Conservation (phyloP, 2,888 invertebrate species). For the Dermolepida albohirtum region DNA sequence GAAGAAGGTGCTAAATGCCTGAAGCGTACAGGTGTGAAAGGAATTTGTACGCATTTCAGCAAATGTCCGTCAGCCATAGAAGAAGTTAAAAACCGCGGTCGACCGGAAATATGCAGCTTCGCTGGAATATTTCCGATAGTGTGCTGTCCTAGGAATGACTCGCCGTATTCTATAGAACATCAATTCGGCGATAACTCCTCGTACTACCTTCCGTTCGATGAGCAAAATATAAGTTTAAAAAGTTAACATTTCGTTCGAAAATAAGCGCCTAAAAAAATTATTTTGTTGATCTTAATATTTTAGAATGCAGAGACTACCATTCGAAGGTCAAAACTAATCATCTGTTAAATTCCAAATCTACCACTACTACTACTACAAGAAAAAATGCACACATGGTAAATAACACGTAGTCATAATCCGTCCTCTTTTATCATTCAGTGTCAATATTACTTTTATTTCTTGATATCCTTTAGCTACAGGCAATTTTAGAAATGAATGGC, state of each 20-base stretch:
- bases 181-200: neutral
- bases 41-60: conserved; percentile 36
- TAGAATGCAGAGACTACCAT: conserved; percentile 15
- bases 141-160: conserved; percentile 43
- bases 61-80: conserved; percentile 39
- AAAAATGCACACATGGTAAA: conserved; percentile 11
- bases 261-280: neutral
- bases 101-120: conserved; percentile 42
- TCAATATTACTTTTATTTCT: too few species aligned
- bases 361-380: too few species aligned
- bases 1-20: conserved; percentile 13
- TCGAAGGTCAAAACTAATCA: neutral
- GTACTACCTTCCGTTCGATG: conserved; percentile 3
- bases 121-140: conserved; percentile 39
- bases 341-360: neutral
- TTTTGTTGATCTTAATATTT: neutral
- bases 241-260: neutral
- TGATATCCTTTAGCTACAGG: too few species aligned
- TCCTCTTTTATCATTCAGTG: too few species aligned
- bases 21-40: conserved; percentile 16
- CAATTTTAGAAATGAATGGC: too few species aligned
- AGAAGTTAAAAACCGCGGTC: conserved; percentile 31
- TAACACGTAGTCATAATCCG: too few species aligned
- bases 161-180: neutral
- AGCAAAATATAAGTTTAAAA: neutral